Percentiles rank a stretch among this genome's conserved stretches.
Conservation (phyloP, 2,888 invertebrate genomes). For the Aleiodes leptofemur region DNA sequence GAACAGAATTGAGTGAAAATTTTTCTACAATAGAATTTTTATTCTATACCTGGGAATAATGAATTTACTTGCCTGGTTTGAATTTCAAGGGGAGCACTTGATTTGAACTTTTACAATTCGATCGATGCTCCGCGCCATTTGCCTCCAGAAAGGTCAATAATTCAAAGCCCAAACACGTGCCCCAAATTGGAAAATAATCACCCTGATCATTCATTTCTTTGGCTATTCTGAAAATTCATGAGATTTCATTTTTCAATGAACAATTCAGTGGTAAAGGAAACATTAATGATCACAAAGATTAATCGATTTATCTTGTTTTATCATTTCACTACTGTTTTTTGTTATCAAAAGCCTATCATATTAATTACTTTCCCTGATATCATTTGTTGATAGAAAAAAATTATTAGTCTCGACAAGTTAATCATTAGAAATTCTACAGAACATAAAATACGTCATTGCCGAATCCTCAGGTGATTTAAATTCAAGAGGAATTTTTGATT, state of each 20-base stretch:
- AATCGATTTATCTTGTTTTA: too few species aligned
- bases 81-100: slow-evolving; percentile 82
- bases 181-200: slow-evolving; percentile 90
- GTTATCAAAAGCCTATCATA: too few species aligned
- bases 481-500: background rate
- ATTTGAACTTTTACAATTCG: slow-evolving; percentile 79
- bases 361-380: too few species aligned
- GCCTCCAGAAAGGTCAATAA: slow-evolving; percentile 82
- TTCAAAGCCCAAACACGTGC: slow-evolving; percentile 93
- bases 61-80: slow-evolving; percentile 77
- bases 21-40: too few species aligned
- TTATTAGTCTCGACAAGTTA: too few species aligned
- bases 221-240: slow-evolving; percentile 77
- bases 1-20: too few species aligned
- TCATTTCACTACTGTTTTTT: too few species aligned
- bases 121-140: slow-evolving; percentile 79
- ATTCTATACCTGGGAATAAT: background rate
- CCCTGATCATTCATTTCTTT: slow-evolving; percentile 82
- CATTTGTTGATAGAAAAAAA: too few species aligned
- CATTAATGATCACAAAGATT: too few species aligned
- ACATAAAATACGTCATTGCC: too few species aligned
- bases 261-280: background rate
- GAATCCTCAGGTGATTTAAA: background rate
- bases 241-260: background rate
- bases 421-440: background rate